These are phyloP conservation scores for Heterotis niloticus DNA, from an alignment of 2,113 vertebrate species.

Conservation along the genomic window DNA sequence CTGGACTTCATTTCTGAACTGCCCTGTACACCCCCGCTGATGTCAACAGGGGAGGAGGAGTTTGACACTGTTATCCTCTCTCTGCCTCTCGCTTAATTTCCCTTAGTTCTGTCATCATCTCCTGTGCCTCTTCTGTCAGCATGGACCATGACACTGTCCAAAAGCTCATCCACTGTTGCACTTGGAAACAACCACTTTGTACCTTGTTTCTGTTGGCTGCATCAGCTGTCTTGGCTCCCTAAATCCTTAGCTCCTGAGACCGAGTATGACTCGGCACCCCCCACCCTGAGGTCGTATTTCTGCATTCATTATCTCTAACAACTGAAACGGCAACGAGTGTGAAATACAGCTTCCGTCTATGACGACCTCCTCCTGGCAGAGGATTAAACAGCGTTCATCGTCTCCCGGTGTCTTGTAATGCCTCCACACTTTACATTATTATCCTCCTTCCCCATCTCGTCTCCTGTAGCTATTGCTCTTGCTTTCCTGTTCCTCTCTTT, in stretches of 20 bases:
- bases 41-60: neutral
- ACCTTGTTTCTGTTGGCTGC: neutral
- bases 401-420: constrained; percentile 39
- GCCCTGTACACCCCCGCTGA: neutral
- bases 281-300: constrained; percentile 20
- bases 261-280: neutral
- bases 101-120: neutral
- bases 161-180: neutral
- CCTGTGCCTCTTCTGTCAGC: neutral
- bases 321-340: constrained; percentile 36
- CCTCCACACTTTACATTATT: constrained; percentile 31
- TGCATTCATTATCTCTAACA: constrained; percentile 38
- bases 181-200: neutral
- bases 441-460: constrained; percentile 27
- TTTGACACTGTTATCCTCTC: neutral
- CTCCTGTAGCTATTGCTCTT: constrained; percentile 11
- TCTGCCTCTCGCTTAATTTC: constrained; percentile 3
- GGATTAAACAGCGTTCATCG: constrained; percentile 39
- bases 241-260: neutral
- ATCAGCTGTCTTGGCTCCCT: neutral
- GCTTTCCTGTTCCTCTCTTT: neutral
- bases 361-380: constrained; percentile 42
- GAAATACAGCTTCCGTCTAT: constrained; percentile 40
- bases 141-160: neutral
- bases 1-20: neutral